Evolutionary conservation across 2,113 vertebrate species (phyloP).

Genomic region (Forbesichthys papilliferus): DNA sequence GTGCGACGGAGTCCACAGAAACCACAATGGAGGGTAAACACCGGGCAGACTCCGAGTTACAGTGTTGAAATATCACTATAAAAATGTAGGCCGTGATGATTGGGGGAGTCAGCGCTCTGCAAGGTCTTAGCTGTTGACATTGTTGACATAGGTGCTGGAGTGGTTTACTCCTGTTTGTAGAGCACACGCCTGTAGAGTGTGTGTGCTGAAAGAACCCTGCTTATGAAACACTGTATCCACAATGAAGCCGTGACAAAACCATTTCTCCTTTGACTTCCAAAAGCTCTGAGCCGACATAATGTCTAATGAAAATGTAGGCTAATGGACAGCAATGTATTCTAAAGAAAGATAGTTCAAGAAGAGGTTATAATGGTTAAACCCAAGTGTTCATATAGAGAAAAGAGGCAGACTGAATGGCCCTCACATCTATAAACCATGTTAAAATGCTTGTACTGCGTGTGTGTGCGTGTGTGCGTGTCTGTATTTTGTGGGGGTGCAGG

Average conservation of each 20-base stretch:
- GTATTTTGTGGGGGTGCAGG: background rate
- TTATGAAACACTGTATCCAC: no score
- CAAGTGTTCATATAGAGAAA: background rate
- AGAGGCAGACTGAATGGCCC: no score
- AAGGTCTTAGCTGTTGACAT: background rate
- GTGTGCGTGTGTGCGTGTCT: background rate
- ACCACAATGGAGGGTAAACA: constrained; percentile 34
- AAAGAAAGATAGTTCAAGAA: background rate
- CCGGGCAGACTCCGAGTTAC: background rate
- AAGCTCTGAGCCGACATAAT: background rate
- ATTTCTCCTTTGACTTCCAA: no score
- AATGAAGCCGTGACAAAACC: no score
- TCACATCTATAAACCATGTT: constrained; percentile 1
- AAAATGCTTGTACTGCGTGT: background rate
- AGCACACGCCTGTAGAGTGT: no score
- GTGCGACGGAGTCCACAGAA: constrained; percentile 19
- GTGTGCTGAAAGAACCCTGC: no score
- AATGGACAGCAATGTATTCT: background rate
- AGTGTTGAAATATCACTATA: no score
- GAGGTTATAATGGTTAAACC: background rate
- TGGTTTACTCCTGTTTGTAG: background rate
- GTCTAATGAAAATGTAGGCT: background rate
- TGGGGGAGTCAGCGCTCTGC: background rate
- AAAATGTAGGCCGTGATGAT: no score
- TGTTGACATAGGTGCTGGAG: background rate